Percentiles rank a stretch among this genome's conserved stretches.
These are phyloP conservation scores for Sebastes elongatus DNA, from an alignment of 2,797 vertebrate species.

Conservation along the genomic window DNA sequence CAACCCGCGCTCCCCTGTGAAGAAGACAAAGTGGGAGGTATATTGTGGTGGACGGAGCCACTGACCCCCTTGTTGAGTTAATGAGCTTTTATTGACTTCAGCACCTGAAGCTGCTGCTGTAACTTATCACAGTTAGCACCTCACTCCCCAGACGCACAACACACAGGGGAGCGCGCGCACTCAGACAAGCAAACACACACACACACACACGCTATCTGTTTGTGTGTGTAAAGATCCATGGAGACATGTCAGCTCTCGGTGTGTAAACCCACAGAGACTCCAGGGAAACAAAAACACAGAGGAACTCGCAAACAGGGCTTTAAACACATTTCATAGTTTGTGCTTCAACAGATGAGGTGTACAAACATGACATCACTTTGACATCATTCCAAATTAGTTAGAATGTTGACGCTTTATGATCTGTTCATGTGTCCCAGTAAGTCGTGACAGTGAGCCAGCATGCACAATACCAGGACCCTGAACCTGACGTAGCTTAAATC, in stretches of 20 bases:
- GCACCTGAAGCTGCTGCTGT: constrained; percentile 79
- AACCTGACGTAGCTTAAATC: background rate
- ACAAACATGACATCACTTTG: background rate
- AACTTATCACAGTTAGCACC: constrained; percentile 85
- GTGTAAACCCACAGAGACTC: background rate
- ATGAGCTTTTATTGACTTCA: constrained; percentile 88
- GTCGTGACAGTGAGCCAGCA: background rate
- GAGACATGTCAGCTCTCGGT: background rate
- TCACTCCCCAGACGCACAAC: constrained; percentile 56
- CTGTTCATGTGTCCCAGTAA: background rate
- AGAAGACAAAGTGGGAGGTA: constrained; percentile 74
- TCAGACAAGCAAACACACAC: constrained; percentile 2
- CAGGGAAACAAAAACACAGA: background rate
- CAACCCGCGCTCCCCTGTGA: constrained; percentile 17
- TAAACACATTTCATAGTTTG: background rate
- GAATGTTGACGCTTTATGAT: background rate
- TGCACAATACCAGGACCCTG: background rate
- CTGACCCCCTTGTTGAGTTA: constrained; percentile 83
- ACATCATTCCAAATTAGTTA: background rate
- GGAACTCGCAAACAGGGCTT: background rate
- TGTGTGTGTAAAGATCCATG: constrained; percentile 16
- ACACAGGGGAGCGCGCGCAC: constrained; percentile 39
- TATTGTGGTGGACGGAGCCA: constrained; percentile 69
- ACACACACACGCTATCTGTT: background rate
- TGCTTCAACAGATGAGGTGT: background rate